These are phyloP conservation scores for Lateolabrax maculatus DNA, from an alignment of 2,797 vertebrate genomes.

Conservation along the genomic window DNA sequence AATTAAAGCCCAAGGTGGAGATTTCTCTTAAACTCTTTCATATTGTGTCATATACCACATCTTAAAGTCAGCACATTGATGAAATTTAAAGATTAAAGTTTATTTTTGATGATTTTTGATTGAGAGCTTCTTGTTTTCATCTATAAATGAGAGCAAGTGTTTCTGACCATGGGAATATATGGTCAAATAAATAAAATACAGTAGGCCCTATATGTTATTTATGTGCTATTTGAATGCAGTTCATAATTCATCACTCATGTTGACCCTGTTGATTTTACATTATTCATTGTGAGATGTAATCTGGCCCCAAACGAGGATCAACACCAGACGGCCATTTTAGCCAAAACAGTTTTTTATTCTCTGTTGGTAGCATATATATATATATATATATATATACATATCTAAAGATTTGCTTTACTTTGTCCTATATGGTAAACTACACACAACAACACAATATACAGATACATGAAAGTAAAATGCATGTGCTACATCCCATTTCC, in stretches of 20 bases:
- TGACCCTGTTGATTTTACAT: constrained; percentile 66
- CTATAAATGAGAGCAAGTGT: constrained; percentile 1
- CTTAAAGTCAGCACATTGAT: constrained; percentile 9
- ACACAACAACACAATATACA: neutral
- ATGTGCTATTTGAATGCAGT: constrained; percentile 55
- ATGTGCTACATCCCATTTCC: no score
- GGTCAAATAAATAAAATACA: neutral
- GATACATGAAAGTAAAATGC: neutral
- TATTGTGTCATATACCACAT: neutral
- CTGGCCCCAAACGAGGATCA: neutral
- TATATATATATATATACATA: no score
- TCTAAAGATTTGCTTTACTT: neutral
- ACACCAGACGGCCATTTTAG: neutral
- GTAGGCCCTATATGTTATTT: constrained; percentile 63
- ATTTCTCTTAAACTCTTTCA: constrained; percentile 19
- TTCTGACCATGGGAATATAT: neutral
- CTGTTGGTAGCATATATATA: neutral
- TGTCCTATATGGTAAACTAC: neutral
- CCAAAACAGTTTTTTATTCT: neutral
- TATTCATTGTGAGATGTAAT: constrained; percentile 59
- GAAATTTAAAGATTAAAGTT: neutral
- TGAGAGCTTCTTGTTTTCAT: neutral
- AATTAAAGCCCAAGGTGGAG: neutral
- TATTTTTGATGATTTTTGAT: constrained; percentile 14
- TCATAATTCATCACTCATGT: constrained; percentile 65